A percentile compares a stretch with the other conserved stretches of the same genome.
phyloP scores from a whole-genome alignment of 2,113 vertebrate species.

The Donacobius atricapilla region DNA sequence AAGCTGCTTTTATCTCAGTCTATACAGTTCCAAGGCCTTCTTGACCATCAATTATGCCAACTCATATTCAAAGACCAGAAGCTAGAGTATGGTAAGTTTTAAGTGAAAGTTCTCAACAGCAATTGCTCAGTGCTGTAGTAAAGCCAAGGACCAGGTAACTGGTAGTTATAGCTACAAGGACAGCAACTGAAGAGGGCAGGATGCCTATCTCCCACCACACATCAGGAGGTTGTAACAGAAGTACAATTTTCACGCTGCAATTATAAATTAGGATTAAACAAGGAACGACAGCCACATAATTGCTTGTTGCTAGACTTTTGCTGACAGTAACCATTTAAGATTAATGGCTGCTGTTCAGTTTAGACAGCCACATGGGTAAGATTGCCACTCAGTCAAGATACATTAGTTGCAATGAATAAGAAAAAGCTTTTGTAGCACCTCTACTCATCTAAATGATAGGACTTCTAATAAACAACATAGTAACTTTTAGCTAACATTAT shows the following conservation, averaged over 20 bases:
- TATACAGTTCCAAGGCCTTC: constrained; percentile 25
- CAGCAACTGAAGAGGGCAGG: background rate
- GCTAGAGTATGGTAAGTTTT: background rate
- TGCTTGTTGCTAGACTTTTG: background rate
- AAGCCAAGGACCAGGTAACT: background rate
- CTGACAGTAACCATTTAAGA: background rate
- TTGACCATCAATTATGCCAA: background rate
- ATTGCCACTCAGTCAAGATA: background rate
- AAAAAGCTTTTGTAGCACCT: background rate
- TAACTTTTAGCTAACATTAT: background rate
- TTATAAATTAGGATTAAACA: background rate
- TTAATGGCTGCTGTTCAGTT: background rate
- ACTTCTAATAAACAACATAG: background rate
- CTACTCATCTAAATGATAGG: background rate
- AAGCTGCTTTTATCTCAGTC: constrained; percentile 37
- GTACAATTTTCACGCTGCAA: background rate
- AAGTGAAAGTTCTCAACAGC: background rate
- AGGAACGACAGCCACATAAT: background rate
- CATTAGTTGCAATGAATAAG: background rate
- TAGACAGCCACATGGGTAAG: background rate
- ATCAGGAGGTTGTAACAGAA: background rate
- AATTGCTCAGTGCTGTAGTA: background rate
- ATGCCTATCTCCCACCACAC: background rate
- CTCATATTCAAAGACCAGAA: background rate
- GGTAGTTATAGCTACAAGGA: background rate